phyloP scores from a whole-genome alignment of 2,888 invertebrate genomes.

The Mimumesa dahlbomi region DNA sequence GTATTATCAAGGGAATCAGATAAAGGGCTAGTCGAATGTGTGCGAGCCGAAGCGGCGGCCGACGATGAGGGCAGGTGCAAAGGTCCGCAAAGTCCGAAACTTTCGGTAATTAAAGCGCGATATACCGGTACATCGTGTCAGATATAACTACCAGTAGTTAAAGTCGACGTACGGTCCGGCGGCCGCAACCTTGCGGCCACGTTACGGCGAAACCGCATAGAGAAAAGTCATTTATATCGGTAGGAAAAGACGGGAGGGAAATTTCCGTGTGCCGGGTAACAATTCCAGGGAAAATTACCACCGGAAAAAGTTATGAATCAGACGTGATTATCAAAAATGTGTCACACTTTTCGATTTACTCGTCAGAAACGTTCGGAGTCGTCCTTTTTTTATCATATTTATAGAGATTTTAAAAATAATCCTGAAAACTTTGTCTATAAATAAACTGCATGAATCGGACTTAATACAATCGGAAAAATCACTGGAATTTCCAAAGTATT shows the following conservation, averaged over 20 bases:
- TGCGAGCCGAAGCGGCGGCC: slow-evolving; percentile 11
- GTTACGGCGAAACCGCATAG: slow-evolving; percentile 18
- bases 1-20: slow-evolving; percentile 27
- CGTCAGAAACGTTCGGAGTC: no score
- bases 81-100: slow-evolving; percentile 43
- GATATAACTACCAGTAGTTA: slow-evolving; percentile 43
- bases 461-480: no score
- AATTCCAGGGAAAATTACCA: no score
- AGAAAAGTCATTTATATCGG: slow-evolving; percentile 22
- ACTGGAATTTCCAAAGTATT: no score
- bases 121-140: slow-evolving; percentile 29
- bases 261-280: no score
- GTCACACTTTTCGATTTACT: no score
- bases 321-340: no score
- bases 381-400: no score
- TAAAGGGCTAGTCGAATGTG: slow-evolving; percentile 14
- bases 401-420: no score
- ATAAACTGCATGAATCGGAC: no score
- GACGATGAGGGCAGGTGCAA: slow-evolving; percentile 36
- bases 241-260: background rate
- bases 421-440: no score
- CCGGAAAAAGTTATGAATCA: no score
- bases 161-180: slow-evolving; percentile 31
- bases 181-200: slow-evolving; percentile 16
- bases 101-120: slow-evolving; percentile 58